Percentiles rank a stretch among this genome's conserved stretches.
phyloP scores from a whole-genome alignment of 92 coral and sea anemone species.

The Diadumene lineata region DNA sequence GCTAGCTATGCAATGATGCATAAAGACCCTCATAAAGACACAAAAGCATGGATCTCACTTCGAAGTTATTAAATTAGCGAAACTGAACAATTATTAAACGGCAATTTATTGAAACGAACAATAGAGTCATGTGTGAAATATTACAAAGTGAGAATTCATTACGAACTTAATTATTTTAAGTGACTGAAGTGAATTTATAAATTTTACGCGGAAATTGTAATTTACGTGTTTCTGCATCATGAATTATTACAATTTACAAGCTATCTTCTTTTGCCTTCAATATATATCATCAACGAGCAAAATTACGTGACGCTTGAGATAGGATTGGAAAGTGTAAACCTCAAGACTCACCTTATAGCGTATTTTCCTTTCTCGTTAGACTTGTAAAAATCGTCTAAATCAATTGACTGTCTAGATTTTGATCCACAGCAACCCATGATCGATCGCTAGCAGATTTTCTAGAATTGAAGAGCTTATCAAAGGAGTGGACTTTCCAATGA shows the following conservation, averaged over 20 bases:
- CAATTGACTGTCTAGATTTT: slow-evolving; percentile 51
- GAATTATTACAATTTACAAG: too few species aligned
- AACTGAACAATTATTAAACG: background rate
- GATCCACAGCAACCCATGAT: slow-evolving; percentile 77
- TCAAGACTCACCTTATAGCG: slow-evolving; percentile 53
- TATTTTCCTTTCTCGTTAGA: slow-evolving; percentile 27
- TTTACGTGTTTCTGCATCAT: too few species aligned
- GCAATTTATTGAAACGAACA: background rate
- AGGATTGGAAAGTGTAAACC: too few species aligned
- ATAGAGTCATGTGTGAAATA: background rate
- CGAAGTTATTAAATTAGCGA: background rate
- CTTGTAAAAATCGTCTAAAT: slow-evolving; percentile 43
- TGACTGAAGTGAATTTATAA: background rate
- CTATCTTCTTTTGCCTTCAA: too few species aligned
- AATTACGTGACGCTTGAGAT: too few species aligned
- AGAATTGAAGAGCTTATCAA: background rate
- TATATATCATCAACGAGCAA: too few species aligned
- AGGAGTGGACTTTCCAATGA: background rate
- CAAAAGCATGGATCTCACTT: background rate
- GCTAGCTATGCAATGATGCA: background rate
- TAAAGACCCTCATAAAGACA: background rate
- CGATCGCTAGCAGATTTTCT: background rate
- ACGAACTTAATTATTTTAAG: background rate
- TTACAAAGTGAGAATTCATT: background rate
- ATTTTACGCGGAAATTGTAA: too few species aligned